These are phyloP conservation scores for Leucoraja ocellata DNA, from an alignment of 2,797 vertebrate species.

Conservation along the genomic window DNA sequence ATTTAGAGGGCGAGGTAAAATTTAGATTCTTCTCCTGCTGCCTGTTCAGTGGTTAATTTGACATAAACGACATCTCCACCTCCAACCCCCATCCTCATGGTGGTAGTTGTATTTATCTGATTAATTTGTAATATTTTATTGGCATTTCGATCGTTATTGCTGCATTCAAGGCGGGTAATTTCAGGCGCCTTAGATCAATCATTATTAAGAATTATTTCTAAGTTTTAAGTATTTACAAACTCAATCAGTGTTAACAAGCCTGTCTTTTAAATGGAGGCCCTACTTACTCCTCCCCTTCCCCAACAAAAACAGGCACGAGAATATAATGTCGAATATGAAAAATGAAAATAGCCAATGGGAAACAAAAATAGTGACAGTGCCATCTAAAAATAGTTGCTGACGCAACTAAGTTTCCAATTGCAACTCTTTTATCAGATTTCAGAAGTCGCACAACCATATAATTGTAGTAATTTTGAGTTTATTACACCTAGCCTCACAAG, in stretches of 20 bases:
- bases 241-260: background rate
- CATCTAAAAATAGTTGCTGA: background rate
- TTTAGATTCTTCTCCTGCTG: conserved; percentile 59
- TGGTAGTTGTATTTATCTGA: conserved; percentile 46
- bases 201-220: background rate
- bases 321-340: background rate
- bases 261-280: background rate
- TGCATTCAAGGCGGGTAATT: background rate
- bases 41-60: conserved; percentile 65
- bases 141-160: conserved; percentile 10
- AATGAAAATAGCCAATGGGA: background rate
- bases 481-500: background rate
- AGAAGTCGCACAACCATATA: background rate
- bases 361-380: background rate
- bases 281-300: background rate
- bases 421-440: conserved; percentile 11
- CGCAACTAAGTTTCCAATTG: background rate
- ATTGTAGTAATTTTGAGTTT: background rate
- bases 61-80: conserved; percentile 39
- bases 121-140: conserved; percentile 40
- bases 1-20: conserved; percentile 57
- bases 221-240: background rate
- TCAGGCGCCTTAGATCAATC: background rate
- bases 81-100: conserved; percentile 35
- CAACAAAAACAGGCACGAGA: background rate